phyloP scores from a whole-genome alignment of 2,797 vertebrate genomes.

The Rhinoraja longicauda region DNA sequence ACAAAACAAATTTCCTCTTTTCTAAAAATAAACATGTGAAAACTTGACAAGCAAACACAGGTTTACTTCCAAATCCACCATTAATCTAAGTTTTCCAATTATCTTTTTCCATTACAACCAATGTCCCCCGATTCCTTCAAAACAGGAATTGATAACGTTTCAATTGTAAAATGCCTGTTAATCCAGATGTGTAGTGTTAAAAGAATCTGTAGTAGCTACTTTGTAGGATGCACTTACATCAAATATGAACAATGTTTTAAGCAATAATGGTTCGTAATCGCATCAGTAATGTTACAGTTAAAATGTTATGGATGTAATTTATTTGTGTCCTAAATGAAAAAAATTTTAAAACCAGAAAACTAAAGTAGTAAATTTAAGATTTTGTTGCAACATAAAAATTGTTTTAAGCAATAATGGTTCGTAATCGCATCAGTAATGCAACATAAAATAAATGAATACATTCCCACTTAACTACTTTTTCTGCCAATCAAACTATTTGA shows the following conservation, averaged over 20 bases:
- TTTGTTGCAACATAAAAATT: background rate
- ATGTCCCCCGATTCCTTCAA: background rate
- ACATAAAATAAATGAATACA: background rate
- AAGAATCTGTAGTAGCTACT: background rate
- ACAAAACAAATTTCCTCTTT: background rate
- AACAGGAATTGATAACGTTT: background rate
- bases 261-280: background rate
- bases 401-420: no score
- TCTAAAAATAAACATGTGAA: background rate
- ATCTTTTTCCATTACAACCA: background rate
- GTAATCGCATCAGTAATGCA: no score
- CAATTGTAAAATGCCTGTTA: background rate
- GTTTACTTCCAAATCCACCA: background rate
- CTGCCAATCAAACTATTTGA: background rate
- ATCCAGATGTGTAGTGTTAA: background rate
- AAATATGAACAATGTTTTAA: background rate
- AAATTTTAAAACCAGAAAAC: background rate
- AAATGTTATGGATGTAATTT: background rate
- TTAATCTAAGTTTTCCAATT: background rate
- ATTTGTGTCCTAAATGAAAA: background rate
- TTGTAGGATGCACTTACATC: background rate
- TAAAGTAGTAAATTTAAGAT: background rate
- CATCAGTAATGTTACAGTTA: background rate
- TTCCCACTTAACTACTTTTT: background rate
- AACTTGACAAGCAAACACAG: background rate